Evolutionary conservation across 2,113 vertebrate species (phyloP).

Genomic region (Mesoclemmys tuberculata): DNA sequence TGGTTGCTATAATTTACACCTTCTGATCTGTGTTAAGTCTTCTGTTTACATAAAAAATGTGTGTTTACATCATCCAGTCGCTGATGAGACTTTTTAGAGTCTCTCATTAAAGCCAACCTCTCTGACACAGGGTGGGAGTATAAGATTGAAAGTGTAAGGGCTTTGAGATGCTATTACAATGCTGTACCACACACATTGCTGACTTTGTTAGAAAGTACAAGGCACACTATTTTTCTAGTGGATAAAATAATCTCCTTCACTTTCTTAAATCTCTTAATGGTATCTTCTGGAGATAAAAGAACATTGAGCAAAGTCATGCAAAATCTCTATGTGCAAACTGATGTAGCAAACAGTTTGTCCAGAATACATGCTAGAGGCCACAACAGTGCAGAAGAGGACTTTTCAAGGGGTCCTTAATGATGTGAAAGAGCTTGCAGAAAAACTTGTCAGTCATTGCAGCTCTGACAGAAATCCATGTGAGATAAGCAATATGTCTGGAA

Average conservation of each 20-base stretch:
- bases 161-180: not conserved
- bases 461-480: not conserved
- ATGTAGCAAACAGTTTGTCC: not conserved
- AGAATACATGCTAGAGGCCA: not conserved
- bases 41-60: not conserved
- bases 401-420: not conserved
- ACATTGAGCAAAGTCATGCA: not conserved
- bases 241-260: not conserved
- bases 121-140: not conserved
- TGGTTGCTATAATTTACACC: not conserved
- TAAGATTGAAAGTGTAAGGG: not conserved
- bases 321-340: not conserved
- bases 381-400: not conserved
- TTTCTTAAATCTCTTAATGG: not conserved
- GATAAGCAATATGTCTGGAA: not conserved
- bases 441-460: not conserved
- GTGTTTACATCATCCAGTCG: not conserved
- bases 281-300: not conserved
- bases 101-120: not conserved
- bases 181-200: not conserved
- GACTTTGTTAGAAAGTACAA: not conserved
- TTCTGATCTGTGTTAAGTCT: not conserved
- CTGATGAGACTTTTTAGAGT: not conserved
- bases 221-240: not conserved
- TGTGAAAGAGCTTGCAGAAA: not conserved